Conservation (phyloP, 2,113 vertebrate species). For the Pyrgilauda ruficollis region DNA sequence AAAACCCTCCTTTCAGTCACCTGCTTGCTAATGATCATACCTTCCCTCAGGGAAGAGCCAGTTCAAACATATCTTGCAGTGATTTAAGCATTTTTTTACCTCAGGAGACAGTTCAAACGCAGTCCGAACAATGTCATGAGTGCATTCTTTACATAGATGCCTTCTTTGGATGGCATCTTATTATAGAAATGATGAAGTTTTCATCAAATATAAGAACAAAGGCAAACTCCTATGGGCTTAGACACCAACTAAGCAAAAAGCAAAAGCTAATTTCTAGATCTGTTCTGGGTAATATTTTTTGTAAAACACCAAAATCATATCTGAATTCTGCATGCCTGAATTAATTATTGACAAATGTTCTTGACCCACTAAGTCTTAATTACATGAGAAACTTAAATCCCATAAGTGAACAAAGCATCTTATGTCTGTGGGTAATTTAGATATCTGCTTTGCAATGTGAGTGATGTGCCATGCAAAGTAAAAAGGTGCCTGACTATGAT, state of each 20-base stretch:
- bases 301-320: background rate
- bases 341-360: background rate
- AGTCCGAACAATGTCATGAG: background rate
- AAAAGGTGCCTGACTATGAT: background rate
- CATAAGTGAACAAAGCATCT: background rate
- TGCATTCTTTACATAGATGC: background rate
- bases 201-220: background rate
- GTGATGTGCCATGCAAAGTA: fast-evolving
- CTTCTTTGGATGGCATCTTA: background rate
- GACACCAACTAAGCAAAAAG: background rate
- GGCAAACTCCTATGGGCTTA: background rate
- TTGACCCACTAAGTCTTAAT: background rate
- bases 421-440: background rate
- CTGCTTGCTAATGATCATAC: background rate
- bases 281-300: background rate
- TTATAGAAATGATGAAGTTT: background rate
- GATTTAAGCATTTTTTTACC: background rate
- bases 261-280: background rate
- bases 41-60: background rate
- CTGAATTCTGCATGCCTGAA: background rate
- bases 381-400: background rate
- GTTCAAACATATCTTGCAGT: background rate
- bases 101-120: background rate
- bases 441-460: background rate
- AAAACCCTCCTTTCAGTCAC: background rate